Evolutionary conservation across 2,113 vertebrate species (phyloP).

Genomic region (Hipposideros armiger): DNA sequence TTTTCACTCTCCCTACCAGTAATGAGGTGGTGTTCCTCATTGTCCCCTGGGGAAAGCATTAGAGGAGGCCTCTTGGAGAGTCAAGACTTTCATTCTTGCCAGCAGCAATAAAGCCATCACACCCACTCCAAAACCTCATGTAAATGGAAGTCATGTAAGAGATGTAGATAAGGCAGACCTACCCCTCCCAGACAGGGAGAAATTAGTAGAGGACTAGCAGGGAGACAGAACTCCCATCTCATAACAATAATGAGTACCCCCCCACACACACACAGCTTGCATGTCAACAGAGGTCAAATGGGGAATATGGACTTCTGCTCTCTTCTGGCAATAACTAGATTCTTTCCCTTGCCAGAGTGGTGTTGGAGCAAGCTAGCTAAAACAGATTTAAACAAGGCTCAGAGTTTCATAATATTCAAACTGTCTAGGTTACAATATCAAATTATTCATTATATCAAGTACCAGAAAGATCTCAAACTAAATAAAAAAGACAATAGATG

Average conservation of each 20-base stretch:
- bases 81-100: neutral
- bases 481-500: neutral
- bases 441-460: neutral
- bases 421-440: neutral
- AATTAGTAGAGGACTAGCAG: neutral
- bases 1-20: neutral
- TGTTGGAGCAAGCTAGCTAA: neutral
- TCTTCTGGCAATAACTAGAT: neutral
- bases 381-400: neutral
- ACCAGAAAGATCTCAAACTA: neutral
- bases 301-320: neutral
- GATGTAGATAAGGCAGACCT: neutral
- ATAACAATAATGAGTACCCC: neutral
- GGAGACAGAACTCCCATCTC: neutral
- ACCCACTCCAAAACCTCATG: neutral
- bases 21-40: neutral
- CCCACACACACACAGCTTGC: neutral
- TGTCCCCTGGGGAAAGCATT: neutral
- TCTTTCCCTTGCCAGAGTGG: neutral
- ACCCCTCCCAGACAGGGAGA: neutral
- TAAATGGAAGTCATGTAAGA: neutral
- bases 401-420: neutral
- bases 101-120: neutral
- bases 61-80: neutral
- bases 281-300: neutral